Evolutionary conservation across 2,888 invertebrate species (phyloP), one percentile per base, ranked within the genome.

Genomic region (Lasioglossum zephyrum): DNA sequence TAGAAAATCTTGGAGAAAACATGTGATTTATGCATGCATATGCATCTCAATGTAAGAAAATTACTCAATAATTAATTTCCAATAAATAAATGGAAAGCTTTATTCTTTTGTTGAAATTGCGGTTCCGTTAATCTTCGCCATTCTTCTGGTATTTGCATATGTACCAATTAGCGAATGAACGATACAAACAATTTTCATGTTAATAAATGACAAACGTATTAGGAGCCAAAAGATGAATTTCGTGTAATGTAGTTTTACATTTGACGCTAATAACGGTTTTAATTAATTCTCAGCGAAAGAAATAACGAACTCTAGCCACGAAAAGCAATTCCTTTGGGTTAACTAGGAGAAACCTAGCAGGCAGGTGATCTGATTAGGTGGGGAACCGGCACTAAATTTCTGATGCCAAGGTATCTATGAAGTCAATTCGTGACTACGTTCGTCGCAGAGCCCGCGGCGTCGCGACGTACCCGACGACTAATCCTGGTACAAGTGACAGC

Each of bases 1-100:
- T 97, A 74, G 95, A 96, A 84, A 95, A 95, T 82, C 96, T 97
- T 77, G 97, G 96, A 16, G 81, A 86, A 47, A 69, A 41, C 47
- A 75, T 89, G 76, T 89, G 72, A 86, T 70, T 73, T 41, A 22
- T 13, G 31, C 22, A 44, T 18, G 13, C 5, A 16, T n/a, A 13
- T 4, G 8, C 11, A 66, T 8, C 4, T n/a, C 1, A 5, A 36
- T 41, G 13, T 81, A 36, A 53, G n/a, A 2, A 74, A 57, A 74
- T 39, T 36, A 74, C 2, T 41, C 5, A n/a, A n/a, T 41, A 41
- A 9, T n/a, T 70, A 41, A 70, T 13, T 44, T 41, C 13, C 41
- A 39, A 41, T 41, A 44, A 70, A 44, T 70, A 70, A 41, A 41
- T 13, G n/a, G 47, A 13, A 75, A 4, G 13, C 0, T 41, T 26